Conservation (phyloP, 2,888 invertebrate genomes). For the Kuschelorhynchus macadamiae region DNA sequence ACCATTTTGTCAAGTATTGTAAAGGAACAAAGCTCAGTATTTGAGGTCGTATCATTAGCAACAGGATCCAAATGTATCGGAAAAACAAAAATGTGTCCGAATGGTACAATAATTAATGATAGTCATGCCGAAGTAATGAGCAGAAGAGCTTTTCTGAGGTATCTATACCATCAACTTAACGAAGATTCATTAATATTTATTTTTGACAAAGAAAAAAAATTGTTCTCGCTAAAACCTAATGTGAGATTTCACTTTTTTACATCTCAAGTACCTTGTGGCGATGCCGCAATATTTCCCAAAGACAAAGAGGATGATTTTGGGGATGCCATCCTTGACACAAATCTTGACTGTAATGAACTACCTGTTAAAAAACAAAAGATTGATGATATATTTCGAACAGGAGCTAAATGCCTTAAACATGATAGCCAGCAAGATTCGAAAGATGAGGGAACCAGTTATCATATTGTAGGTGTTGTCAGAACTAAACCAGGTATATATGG, state of each 20-base stretch:
- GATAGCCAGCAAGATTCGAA: conserved; percentile 74
- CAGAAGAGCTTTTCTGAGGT: conserved; percentile 85
- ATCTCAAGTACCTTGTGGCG: conserved; percentile 93
- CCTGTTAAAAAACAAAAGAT: conserved; percentile 57
- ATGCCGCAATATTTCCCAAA: conserved; percentile 88
- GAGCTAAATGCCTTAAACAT: conserved; percentile 84
- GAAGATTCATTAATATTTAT: conserved; percentile 50
- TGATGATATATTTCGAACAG: conserved; percentile 78
- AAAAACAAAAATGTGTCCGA: conserved; percentile 74
- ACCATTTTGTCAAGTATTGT: conserved; percentile 85
- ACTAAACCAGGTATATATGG: conserved; percentile 83
- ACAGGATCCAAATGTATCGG: conserved; percentile 96
- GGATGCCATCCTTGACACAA: not conserved
- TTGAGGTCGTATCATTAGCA: conserved; percentile 84
- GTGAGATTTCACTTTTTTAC: conserved; percentile 87
- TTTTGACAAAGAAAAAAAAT: conserved; percentile 50
- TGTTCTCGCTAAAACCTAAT: conserved; percentile 66
- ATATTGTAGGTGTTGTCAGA: conserved; percentile 79
- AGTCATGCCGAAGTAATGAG: conserved; percentile 94
- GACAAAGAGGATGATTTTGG: conserved; percentile 59
- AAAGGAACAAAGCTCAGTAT: conserved; percentile 65
- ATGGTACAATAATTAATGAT: conserved; percentile 85
- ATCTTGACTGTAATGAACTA: conserved; percentile 25
- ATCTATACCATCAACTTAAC: conserved; percentile 75
- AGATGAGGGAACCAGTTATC: conserved; percentile 75